These are phyloP conservation scores for Bufotes viridis DNA, from an alignment of 2,797 vertebrate species.

Conservation along the genomic window DNA sequence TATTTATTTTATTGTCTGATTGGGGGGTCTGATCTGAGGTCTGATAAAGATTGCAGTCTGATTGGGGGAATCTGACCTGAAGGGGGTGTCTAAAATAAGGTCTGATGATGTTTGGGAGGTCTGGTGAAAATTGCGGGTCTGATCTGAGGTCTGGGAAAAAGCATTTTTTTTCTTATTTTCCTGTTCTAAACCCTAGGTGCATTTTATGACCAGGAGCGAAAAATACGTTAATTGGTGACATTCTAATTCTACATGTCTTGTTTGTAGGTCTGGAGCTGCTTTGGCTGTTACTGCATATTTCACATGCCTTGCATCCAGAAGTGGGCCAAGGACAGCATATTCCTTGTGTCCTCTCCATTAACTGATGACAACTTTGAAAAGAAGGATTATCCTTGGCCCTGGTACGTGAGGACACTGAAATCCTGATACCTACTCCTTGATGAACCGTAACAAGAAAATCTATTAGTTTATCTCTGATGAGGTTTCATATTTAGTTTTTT, in stretches of 20 bases:
- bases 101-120: no score
- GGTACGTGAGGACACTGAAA: conserved; percentile 71
- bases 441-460: not conserved
- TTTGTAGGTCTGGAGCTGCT: conserved; percentile 92
- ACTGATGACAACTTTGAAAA: conserved; percentile 91
- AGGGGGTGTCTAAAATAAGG: no score
- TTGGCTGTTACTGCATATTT: conserved; percentile 93
- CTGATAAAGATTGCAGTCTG: no score
- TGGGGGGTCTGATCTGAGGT: no score
- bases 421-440: not conserved
- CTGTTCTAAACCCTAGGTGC: no score
- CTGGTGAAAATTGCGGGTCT: no score
- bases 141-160: no score
- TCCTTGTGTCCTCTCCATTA: conserved; percentile 87
- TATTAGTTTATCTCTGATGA: not conserved
- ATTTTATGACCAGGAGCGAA: no score
- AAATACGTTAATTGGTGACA: not conserved
- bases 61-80: no score
- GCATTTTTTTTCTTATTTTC: no score
- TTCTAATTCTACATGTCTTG: conserved; percentile 20
- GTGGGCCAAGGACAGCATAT: conserved; percentile 93
- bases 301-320: conserved; percentile 96
- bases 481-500: not conserved
- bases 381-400: conserved; percentile 91
- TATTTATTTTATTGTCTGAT: no score